Base-by-base conservation (phyloP, 2,797 vertebrate species). In the Melanotaenia nigrans region DNA sequence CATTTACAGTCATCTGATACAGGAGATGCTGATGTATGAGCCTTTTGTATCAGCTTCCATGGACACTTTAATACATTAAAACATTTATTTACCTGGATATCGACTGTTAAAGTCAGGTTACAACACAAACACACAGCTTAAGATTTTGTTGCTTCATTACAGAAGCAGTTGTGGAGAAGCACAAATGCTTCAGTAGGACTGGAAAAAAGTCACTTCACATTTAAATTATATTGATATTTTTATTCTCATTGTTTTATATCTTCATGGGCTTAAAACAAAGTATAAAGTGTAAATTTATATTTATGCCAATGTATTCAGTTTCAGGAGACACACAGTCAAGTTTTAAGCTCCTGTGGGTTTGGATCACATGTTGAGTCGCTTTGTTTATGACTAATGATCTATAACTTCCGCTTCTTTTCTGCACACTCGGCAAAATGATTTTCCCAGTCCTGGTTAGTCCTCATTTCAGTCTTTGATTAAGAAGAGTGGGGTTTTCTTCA, bases 11-110 rank as follows among this genome's bases (percentile, higher is more conserved):
- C 53, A 55, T 5, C 53, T 30, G 53, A 86, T 85, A 71, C 68
- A 58, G 20, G 32, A 65, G 49, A 25, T 60, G 67, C 45, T 71
- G 67, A 53, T 38, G n/a, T 54, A 67, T 65, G 20, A 53, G 71
- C 45, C 24, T 3, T 5, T 24, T 68, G n/a, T 65, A 49, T 70
- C 63, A 10, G 47, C 47, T 47, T 61, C 3, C 70, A 5, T 42
- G 36, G 57, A 71, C 16, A 61, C 71, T 56, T 83, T 16, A 61
- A 65, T 30, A 61, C 30, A 42, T 54, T 32, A 71, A 59, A 65
- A 61, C 54, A 51, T 30, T 7, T 24, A n/a, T 45, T 30, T 49
- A 22, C 47, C 24, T 13, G 12, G 51, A 13, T 54, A 14, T 12
- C 28, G 51, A 55, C 24, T 5, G 14, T 14, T 28, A 3, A 54